Percentiles rank a stretch among this genome's conserved stretches.
Evolutionary conservation across 2,113 vertebrate genomes (phyloP).

Genomic region (Lamprotornis superbus): DNA sequence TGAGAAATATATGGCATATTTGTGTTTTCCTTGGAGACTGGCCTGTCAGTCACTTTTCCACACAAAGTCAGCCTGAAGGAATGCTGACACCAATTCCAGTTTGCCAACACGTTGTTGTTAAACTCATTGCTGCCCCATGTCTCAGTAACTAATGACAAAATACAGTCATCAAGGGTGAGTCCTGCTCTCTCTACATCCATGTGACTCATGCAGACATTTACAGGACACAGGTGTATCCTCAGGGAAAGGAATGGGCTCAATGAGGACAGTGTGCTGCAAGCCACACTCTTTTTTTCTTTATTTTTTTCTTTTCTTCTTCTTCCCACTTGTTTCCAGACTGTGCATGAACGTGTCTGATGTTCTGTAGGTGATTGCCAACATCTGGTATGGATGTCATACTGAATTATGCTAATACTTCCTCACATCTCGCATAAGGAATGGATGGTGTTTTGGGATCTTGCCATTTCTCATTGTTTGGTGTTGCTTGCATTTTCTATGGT

Average conservation of each 20-base stretch:
- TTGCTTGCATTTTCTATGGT: slow-evolving; percentile 58
- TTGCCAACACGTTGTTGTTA: background rate
- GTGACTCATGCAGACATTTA: background rate
- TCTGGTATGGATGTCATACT: slow-evolving; percentile 55
- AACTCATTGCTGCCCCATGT: background rate
- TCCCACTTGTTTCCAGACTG: background rate
- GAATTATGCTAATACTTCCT: slow-evolving; percentile 33
- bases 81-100: background rate
- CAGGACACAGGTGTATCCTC: background rate
- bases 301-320: background rate
- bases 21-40: background rate
- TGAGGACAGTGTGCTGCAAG: background rate
- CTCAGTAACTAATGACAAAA: background rate
- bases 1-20: background rate
- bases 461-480: slow-evolving; percentile 64
- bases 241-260: background rate
- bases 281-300: background rate
- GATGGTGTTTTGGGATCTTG: slow-evolving; percentile 21
- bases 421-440: slow-evolving; percentile 7
- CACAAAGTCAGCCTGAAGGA: background rate
- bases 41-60: background rate
- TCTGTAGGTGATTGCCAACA: slow-evolving; percentile 68
- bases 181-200: background rate
- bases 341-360: background rate
- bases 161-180: background rate